phyloP scores from a whole-genome alignment of 1,140 invertebrate genomes.

The Helicoverpa armigera region DNA sequence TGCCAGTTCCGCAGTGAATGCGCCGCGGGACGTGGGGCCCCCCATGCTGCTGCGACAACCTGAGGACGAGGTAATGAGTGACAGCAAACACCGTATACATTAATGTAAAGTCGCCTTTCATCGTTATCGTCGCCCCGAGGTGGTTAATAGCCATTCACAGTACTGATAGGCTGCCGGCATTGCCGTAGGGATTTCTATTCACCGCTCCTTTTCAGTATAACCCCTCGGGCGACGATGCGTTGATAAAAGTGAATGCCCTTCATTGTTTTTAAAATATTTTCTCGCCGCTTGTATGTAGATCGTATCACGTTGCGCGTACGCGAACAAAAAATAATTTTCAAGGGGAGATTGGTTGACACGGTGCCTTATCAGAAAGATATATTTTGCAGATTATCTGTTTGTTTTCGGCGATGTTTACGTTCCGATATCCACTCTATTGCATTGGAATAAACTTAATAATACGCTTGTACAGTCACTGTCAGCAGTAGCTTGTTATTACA shows the following conservation, averaged over 20 bases:
- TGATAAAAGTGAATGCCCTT: constrained; percentile 78
- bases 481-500: neutral
- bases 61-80: constrained; percentile 78
- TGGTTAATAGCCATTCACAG: constrained; percentile 76
- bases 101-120: constrained; percentile 65
- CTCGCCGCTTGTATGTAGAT: constrained; percentile 67
- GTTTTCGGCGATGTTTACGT: constrained; percentile 49
- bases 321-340: constrained; percentile 66
- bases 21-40: constrained; percentile 69
- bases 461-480: neutral
- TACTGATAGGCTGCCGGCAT: constrained; percentile 70
- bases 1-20: constrained; percentile 65
- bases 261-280: constrained; percentile 80
- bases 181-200: constrained; percentile 68
- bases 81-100: constrained; percentile 65
- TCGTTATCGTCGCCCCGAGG: constrained; percentile 76
- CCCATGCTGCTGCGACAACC: constrained; percentile 77
- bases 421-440: constrained; percentile 26
- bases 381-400: constrained; percentile 59
- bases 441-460: constrained; percentile 2
- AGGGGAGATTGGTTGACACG: constrained; percentile 64
- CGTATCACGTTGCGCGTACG: constrained; percentile 61
- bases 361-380: constrained; percentile 69
- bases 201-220: constrained; percentile 67
- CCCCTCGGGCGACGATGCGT: constrained; percentile 73